Evolutionary conservation across 2,888 invertebrate genomes (phyloP).

Genomic region (Cephonodes hylas): DNA sequence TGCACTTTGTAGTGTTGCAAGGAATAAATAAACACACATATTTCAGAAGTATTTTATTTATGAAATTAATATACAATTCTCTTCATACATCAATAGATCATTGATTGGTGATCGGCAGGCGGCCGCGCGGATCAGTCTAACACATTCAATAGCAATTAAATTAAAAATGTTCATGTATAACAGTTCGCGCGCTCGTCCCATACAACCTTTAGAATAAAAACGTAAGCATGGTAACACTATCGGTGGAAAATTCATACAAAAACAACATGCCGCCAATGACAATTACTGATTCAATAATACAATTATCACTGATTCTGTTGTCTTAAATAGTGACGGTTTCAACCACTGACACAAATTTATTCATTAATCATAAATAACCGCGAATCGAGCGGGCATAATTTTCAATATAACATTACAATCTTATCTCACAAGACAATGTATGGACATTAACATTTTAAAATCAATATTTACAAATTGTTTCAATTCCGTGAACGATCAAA

Average conservation of each 20-base stretch:
- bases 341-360: not conserved
- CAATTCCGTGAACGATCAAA: not conserved
- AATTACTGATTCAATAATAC: too few relatives aligned
- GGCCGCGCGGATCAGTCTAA: constrained; percentile 58
- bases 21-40: constrained; percentile 36
- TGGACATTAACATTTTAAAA: not conserved
- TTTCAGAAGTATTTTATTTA: constrained; percentile 76
- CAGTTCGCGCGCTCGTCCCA: constrained; percentile 30
- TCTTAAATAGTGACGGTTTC: not conserved
- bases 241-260: constrained; percentile 26
- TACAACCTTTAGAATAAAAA: constrained; percentile 28
- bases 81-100: constrained; percentile 69
- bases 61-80: constrained; percentile 79
- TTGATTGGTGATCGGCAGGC: constrained; percentile 59
- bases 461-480: not conserved
- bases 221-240: constrained; percentile 33
- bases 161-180: constrained; percentile 27
- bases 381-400: not conserved
- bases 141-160: constrained; percentile 42
- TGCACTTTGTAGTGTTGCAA: not conserved
- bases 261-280: too few relatives aligned
- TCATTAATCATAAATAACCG: too few relatives aligned
- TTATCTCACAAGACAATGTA: not conserved
- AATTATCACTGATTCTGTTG: not conserved
- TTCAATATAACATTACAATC: not conserved